Percentiles rank a stretch among this genome's conserved stretches.
These are phyloP conservation scores for Zaprionus camerounensis DNA, from an alignment of 1,140 invertebrate genomes.

Conservation along the genomic window DNA sequence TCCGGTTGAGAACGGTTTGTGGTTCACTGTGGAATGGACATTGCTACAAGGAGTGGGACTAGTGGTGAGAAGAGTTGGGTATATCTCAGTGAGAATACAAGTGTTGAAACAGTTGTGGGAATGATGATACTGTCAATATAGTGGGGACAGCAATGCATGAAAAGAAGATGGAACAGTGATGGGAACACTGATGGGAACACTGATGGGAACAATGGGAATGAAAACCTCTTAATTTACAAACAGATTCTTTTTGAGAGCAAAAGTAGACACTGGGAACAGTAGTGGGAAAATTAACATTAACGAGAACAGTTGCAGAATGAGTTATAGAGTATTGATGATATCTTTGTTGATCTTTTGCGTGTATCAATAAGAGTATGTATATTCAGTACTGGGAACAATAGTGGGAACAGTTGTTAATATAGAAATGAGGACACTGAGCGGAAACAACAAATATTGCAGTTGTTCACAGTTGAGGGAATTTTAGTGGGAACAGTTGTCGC, in stretches of 20 bases:
- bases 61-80: background rate
- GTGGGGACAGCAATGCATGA: background rate
- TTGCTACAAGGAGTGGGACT: background rate
- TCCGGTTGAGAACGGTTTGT: background rate
- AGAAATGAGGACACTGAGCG: too few species aligned
- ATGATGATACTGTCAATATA: background rate
- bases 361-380: too few species aligned
- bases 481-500: background rate
- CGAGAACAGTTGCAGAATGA: background rate
- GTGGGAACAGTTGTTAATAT: background rate
- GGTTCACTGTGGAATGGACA: background rate
- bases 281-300: too few species aligned
- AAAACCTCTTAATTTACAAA: background rate
- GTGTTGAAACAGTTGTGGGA: background rate
- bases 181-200: background rate
- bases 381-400: background rate
- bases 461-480: background rate
- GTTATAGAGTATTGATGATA: too few species aligned
- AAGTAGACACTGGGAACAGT: background rate
- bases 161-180: background rate
- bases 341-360: too few species aligned
- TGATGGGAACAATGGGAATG: too few species aligned
- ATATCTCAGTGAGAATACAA: background rate
- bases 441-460: too few species aligned
- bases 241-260: too few species aligned